Conservation (phyloP, 2,797 vertebrate genomes). For the Pipistrellus pipistrellus region DNA sequence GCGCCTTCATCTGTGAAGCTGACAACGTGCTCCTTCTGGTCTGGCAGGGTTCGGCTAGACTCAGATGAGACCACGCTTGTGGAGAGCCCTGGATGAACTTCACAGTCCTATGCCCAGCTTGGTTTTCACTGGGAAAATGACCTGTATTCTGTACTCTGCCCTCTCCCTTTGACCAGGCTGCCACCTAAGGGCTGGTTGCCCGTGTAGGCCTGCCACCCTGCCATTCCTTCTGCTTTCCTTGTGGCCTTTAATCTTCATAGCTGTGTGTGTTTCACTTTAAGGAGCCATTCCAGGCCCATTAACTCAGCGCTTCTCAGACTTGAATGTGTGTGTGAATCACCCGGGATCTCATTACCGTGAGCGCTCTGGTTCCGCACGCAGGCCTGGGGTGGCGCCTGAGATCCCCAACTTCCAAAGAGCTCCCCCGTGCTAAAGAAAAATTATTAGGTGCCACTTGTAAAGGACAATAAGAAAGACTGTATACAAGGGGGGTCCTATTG, state of each 20-base stretch:
- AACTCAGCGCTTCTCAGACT: background rate
- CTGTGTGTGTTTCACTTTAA: background rate
- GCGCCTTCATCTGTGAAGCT: background rate
- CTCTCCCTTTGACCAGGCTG: background rate
- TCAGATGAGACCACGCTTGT: accelerated
- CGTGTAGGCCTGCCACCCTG: accelerated
- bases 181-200: background rate
- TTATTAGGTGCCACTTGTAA: background rate
- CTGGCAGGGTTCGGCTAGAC: background rate
- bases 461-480: background rate
- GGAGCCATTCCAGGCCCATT: background rate
- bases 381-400: background rate
- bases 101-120: background rate
- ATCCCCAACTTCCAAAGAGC: background rate
- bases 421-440: background rate
- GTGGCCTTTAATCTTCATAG: background rate
- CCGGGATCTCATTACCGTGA: background rate
- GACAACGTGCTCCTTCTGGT: background rate
- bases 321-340: background rate
- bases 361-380: background rate
- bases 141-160: background rate
- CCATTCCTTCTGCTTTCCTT: background rate
- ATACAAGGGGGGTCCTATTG: background rate
- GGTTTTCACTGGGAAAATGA: background rate
- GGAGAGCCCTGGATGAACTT: background rate